Conservation (phyloP, 2,797 vertebrate species). For the Anguilla marmorata region DNA sequence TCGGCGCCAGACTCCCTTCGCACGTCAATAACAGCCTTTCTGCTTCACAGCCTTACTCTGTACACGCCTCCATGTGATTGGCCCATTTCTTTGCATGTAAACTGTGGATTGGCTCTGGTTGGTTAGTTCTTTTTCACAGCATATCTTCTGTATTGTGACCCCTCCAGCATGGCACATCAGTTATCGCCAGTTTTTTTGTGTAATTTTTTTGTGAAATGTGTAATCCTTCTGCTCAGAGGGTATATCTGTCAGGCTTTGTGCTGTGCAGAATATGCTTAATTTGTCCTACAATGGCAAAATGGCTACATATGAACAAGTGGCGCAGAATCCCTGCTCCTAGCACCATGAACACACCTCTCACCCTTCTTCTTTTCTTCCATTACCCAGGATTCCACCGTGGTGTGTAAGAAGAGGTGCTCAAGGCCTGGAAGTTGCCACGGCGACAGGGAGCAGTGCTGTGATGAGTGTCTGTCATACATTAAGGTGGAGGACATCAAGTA, state of each 20-base stretch:
- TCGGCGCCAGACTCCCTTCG: background rate
- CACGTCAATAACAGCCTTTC: background rate
- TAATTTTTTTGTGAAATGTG: background rate
- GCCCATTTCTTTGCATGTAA: background rate
- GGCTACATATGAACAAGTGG: slow-evolving; percentile 17
- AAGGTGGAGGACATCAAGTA: slow-evolving; percentile 82
- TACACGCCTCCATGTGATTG: background rate
- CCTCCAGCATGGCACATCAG: background rate
- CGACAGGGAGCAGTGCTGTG: slow-evolving; percentile 75
- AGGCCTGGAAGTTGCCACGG: slow-evolving; percentile 72
- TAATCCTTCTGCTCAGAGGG: background rate
- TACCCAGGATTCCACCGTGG: slow-evolving; percentile 87
- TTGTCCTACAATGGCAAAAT: background rate
- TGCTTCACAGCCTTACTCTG: background rate
- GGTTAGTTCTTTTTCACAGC: background rate
- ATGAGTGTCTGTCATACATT: slow-evolving; percentile 82
- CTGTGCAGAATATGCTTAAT: background rate
- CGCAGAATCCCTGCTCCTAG: background rate
- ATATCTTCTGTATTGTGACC: background rate
- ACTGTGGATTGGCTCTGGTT: background rate
- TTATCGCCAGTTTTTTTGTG: background rate
- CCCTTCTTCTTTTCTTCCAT: slow-evolving; percentile 35
- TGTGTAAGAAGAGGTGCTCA: slow-evolving; percentile 85
- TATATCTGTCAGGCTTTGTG: background rate
- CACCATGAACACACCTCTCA: background rate